A percentile compares a stretch with the other conserved stretches of the same genome.
These are phyloP conservation scores for Erebia ligea DNA, from an alignment of 2,888 invertebrate species.

Conservation along the genomic window DNA sequence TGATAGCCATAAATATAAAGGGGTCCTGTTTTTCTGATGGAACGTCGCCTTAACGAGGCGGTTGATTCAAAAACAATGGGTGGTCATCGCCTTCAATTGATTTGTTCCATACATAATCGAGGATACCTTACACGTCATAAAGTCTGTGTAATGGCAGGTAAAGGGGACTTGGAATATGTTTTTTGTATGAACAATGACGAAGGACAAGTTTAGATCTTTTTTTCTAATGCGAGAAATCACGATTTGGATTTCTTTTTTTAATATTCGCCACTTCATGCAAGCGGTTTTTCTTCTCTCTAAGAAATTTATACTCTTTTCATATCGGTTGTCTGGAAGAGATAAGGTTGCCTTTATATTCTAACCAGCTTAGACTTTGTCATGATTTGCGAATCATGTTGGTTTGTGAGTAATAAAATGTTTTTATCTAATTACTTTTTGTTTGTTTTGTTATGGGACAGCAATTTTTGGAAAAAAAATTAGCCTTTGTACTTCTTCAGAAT, in stretches of 20 bases:
- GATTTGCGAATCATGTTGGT: too few species aligned
- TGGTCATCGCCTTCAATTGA: constrained; percentile 57
- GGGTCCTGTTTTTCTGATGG: constrained; percentile 53
- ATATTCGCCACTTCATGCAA: too few species aligned
- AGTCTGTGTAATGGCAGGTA: constrained; percentile 6
- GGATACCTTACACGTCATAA: constrained; percentile 35
- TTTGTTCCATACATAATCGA: constrained; percentile 51
- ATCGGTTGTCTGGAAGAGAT: too few species aligned
- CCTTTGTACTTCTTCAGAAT: too few species aligned
- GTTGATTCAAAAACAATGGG: constrained; percentile 72
- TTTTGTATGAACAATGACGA: constrained; percentile 49
- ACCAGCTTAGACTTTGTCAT: too few species aligned
- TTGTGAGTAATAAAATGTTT: too few species aligned
- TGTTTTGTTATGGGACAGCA: too few species aligned
- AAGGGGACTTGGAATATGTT: background rate
- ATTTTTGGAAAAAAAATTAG: too few species aligned
- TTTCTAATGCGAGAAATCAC: background rate
- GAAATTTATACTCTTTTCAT: too few species aligned
- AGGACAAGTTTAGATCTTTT: background rate
- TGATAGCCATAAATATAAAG: constrained; percentile 67
- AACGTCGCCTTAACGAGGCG: constrained; percentile 64
- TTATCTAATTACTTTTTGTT: too few species aligned
- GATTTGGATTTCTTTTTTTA: background rate
- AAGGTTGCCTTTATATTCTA: too few species aligned
- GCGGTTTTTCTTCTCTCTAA: too few species aligned